Evolutionary conservation across 2,888 invertebrate species (phyloP), one percentile per base, ranked within the genome.

Genomic region (Parnassius glacialis): DNA sequence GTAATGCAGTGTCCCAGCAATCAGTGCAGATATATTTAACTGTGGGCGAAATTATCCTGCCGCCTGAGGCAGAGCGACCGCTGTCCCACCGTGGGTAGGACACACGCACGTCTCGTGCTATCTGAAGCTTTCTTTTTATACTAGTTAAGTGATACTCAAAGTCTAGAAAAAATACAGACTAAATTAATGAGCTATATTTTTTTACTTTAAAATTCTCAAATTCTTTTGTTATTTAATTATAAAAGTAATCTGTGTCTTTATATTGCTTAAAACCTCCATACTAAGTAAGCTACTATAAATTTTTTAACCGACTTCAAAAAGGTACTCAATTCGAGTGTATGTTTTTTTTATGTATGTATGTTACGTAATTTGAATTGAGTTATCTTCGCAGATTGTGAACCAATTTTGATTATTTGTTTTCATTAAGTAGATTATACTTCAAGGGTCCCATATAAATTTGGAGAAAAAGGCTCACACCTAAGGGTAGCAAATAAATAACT

Each of bases 1-100:
- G 76, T 74, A 74, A 74, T 69, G 73, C 73, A 70, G 69, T 81
- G 80, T 85, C 82, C 78, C 84, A 65, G 83, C 83, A 88, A 88
- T 89, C 87, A 87, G 80, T 79, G 82, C 79, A 83, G 79, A 89
- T 87, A 86, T 85, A 87, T 87, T 62, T 85, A 83, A 81, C 85
- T 79, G 81, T 75, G 60, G 60, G 59, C 42, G 81, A 83, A 83
- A 87, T 89, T 86, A 85, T 73, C 70, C 74, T 76, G 81, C 79
- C 79, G 82, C 87, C 81, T 73, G 75, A 60, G 75, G 77, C 74
- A 25, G 53, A 16, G 44, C 16, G 55, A 11, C 47, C 57, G 47
- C 47, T 34, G 58, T 52, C 59, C 48, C 70, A 57, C 67, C 72
- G 71, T 70, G 71, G 73, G 72, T 70, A 69, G 71, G 70, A 68